Conservation (phyloP, 2,888 invertebrate genomes). For the Pseudoips prasinana region DNA sequence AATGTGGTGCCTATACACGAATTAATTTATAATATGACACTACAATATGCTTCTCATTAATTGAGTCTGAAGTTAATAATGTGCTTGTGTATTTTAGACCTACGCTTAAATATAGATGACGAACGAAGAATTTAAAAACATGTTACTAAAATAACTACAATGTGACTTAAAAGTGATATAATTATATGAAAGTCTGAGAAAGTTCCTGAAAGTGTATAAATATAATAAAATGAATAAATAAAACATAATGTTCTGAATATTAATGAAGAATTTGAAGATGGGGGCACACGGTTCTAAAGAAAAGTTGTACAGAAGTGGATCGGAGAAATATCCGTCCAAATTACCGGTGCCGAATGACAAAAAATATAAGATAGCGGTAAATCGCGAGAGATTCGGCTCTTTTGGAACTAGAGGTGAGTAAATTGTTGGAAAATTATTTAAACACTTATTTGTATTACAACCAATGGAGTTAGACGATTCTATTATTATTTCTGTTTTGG, state of each 20-base stretch:
- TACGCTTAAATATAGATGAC: slow-evolving; percentile 38
- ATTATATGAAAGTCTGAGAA: slow-evolving; percentile 36
- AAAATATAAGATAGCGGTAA: slow-evolving; percentile 82
- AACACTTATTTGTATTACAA: slow-evolving; percentile 9
- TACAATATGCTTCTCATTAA: slow-evolving; percentile 14
- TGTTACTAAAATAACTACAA: slow-evolving; percentile 40
- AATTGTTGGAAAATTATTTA: slow-evolving; percentile 13
- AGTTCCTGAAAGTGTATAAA: slow-evolving; percentile 49
- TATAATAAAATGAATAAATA: slow-evolving; percentile 31
- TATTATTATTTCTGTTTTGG: slow-evolving; percentile 4
- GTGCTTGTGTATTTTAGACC: slow-evolving; percentile 22
- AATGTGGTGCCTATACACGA: background rate
- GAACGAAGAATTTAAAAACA: slow-evolving; percentile 23
- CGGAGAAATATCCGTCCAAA: slow-evolving; percentile 82
- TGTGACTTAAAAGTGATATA: slow-evolving; percentile 51
- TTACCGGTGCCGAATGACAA: slow-evolving; percentile 80
- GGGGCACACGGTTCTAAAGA: slow-evolving; percentile 90
- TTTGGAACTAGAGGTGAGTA: slow-evolving; percentile 85
- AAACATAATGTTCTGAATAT: slow-evolving; percentile 54
- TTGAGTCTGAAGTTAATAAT: slow-evolving; percentile 7
- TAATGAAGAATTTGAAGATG: slow-evolving; percentile 80
- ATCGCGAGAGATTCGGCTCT: slow-evolving; percentile 86
- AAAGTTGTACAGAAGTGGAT: slow-evolving; percentile 85
- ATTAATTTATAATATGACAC: slow-evolving; percentile 46
- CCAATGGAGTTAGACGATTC: slow-evolving; percentile 10